Percentiles rank a stretch among this genome's conserved stretches.
These are phyloP conservation scores for Eira barbara DNA, from an alignment of 2,113 vertebrate genomes.

Conservation along the genomic window DNA sequence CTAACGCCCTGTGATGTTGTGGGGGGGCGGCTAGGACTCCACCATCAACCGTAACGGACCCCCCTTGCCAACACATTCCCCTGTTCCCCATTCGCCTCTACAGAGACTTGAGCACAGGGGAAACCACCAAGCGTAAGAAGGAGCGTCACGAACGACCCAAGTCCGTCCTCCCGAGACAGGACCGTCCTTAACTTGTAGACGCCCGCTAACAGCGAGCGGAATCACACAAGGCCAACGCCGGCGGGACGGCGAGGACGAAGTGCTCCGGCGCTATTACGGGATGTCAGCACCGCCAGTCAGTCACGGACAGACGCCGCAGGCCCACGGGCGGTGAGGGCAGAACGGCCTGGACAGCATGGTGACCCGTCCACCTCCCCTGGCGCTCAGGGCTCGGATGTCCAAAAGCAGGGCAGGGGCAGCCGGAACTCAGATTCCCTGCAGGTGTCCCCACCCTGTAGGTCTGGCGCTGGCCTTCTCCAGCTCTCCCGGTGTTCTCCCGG, in stretches of 20 bases:
- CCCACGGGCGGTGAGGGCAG: fast-evolving
- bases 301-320: fast-evolving
- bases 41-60: fast-evolving
- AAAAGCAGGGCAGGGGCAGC: fast-evolving
- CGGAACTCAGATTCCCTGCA: fast-evolving
- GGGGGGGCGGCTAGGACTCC: background rate
- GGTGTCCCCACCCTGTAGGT: too few species aligned
- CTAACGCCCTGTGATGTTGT: background rate
- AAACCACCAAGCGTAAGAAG: background rate
- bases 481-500: fast-evolving
- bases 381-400: fast-evolving
- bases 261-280: fast-evolving
- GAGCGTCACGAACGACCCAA: fast-evolving
- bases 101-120: too few species aligned
- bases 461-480: fast-evolving
- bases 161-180: too few species aligned
- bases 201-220: fast-evolving
- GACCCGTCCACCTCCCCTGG: fast-evolving
- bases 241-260: background rate
- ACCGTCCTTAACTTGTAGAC: too few species aligned
- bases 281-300: fast-evolving
- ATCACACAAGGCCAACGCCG: background rate
- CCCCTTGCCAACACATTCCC: too few species aligned
- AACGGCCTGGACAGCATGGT: fast-evolving
- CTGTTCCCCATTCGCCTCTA: fast-evolving